Evolutionary conservation across 2,888 invertebrate genomes (phyloP).

Genomic region (Eilema depressum): DNA sequence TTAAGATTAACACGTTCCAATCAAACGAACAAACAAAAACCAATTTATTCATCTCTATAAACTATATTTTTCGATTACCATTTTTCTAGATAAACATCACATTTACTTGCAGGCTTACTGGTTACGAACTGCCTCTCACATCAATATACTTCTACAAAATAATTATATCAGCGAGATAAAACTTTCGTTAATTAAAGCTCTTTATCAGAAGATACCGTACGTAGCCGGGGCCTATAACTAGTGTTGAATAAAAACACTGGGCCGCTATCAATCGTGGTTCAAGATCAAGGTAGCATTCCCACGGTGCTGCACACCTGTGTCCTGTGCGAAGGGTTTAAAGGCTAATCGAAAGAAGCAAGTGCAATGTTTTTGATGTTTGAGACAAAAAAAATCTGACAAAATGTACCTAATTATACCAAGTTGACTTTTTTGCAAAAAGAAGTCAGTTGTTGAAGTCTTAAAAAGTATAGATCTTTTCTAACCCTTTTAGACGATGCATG

Average conservation of each 20-base stretch:
- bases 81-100: not conserved
- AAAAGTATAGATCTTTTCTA: too few relatives aligned
- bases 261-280: conserved; percentile 63
- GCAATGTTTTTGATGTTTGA: conserved; percentile 11
- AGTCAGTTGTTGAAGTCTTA: too few relatives aligned
- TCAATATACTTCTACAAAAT: not conserved
- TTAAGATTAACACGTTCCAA: too few relatives aligned
- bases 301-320: conserved; percentile 79
- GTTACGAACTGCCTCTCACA: not conserved
- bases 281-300: conserved; percentile 76
- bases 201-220: conserved; percentile 25
- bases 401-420: too few relatives aligned
- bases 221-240: conserved; percentile 31
- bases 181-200: conserved; percentile 8
- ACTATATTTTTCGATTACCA: not conserved
- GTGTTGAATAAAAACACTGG: conserved; percentile 55
- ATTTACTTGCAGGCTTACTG: not conserved
- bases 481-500: too few relatives aligned
- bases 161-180: conserved; percentile 1
- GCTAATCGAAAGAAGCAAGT: conserved; percentile 33
- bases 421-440: too few relatives aligned
- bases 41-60: too few relatives aligned
- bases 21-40: too few relatives aligned
- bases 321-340: conserved; percentile 48
- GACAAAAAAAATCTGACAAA: too few relatives aligned